phyloP scores from a whole-genome alignment of 2,797 vertebrate species.

The Phoebastria nigripes region DNA sequence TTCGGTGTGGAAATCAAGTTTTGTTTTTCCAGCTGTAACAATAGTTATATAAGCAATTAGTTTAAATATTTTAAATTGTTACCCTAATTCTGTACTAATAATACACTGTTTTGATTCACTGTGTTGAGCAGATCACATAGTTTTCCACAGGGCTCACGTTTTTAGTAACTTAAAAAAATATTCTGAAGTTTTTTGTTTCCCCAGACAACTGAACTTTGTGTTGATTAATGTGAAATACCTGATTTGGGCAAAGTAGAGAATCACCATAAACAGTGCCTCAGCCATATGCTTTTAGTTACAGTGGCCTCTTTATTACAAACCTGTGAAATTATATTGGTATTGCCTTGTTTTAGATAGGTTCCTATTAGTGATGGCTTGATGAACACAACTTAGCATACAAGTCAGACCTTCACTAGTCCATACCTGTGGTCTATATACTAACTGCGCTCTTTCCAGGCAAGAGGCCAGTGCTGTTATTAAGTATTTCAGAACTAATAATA shows the following conservation, averaged over 20 bases:
- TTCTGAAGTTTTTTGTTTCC: not conserved
- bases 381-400: not conserved
- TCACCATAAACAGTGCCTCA: not conserved
- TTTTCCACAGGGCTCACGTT: not conserved
- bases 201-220: not conserved
- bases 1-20: no score
- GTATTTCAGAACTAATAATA: not conserved
- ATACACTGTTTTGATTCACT: not conserved
- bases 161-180: not conserved
- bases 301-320: not conserved
- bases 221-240: conserved; percentile 8
- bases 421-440: not conserved
- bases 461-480: not conserved
- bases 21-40: not conserved
- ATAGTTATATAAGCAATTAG: not conserved
- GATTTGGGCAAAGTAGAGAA: not conserved
- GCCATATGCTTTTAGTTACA: not conserved
- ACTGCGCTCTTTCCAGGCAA: not conserved
- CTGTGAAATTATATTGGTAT: not conserved
- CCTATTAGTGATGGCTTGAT: not conserved
- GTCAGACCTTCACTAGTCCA: not conserved
- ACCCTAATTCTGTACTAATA: not conserved
- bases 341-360: not conserved
- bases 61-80: not conserved
- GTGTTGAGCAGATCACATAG: not conserved